These are phyloP conservation scores for Actias luna DNA, from an alignment of 2,888 invertebrate species.

Conservation along the genomic window DNA sequence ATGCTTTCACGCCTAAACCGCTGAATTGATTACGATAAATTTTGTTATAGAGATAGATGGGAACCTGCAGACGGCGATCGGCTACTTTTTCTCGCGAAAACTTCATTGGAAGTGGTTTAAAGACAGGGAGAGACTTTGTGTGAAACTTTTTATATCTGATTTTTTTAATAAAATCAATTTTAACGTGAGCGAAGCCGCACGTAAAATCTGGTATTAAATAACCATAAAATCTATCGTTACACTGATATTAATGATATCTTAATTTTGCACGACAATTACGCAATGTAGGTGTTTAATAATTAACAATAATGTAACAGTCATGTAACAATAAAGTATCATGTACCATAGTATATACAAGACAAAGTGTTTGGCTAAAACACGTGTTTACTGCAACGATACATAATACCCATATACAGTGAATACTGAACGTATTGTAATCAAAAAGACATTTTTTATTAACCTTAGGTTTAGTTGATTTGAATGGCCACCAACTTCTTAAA, in stretches of 20 bases:
- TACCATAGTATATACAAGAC: neutral
- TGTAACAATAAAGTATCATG: neutral
- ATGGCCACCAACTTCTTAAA: slow-evolving; percentile 69
- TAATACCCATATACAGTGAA: neutral
- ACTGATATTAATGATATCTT: neutral
- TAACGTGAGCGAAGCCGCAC: too few species aligned
- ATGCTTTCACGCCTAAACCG: too few species aligned
- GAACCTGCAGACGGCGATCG: too few species aligned
- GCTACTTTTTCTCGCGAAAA: too few species aligned
- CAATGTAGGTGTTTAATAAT: neutral
- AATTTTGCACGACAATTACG: neutral
- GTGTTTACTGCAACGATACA: neutral
- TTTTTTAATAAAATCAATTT: too few species aligned
- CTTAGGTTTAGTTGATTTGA: slow-evolving; percentile 37
- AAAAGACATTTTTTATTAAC: slow-evolving; percentile 1
- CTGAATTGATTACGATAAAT: too few species aligned
- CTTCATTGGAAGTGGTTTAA: too few species aligned
- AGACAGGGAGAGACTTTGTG: too few species aligned
- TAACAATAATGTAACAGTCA: neutral
- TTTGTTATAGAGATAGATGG: too few species aligned
- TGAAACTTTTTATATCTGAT: too few species aligned
- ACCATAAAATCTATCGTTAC: neutral
- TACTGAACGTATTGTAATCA: neutral
- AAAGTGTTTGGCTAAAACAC: neutral
- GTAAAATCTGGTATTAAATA: neutral